phyloP scores from a whole-genome alignment of 2,113 vertebrate genomes.

The Tachycineta bicolor region DNA sequence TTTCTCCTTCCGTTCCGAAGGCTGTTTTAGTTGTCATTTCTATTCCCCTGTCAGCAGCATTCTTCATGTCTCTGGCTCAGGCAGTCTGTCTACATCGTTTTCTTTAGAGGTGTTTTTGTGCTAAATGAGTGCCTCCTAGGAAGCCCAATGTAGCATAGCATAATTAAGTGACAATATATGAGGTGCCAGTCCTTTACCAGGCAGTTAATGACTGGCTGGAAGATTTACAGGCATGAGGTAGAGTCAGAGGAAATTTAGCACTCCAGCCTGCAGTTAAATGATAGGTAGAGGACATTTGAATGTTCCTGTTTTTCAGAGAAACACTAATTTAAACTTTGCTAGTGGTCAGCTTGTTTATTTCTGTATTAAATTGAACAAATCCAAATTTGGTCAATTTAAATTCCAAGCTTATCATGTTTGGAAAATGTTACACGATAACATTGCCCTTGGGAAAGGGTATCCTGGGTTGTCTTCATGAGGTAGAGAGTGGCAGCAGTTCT shows the following conservation, averaged over 20 bases:
- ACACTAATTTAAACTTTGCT: background rate
- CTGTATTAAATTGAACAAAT: background rate
- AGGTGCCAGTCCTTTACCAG: constrained; percentile 68
- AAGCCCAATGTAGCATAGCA: constrained; percentile 71
- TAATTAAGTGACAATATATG: constrained; percentile 76
- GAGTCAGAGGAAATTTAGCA: constrained; percentile 58
- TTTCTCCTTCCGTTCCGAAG: constrained; percentile 60
- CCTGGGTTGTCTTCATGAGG: background rate
- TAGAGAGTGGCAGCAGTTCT: background rate
- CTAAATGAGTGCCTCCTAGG: constrained; percentile 74
- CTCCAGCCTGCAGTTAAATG: constrained; percentile 7
- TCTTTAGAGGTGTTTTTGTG: constrained; percentile 73
- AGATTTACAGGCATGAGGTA: constrained; percentile 69
- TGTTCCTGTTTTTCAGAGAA: background rate
- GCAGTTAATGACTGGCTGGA: constrained; percentile 66
- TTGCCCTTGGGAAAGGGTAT: background rate
- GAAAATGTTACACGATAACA: fast-evolving
- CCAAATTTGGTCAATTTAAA: background rate
- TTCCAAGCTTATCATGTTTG: background rate
- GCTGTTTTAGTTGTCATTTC: constrained; percentile 67
- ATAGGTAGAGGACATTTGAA: background rate
- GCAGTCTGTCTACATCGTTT: constrained; percentile 64
- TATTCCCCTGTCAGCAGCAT: constrained; percentile 61
- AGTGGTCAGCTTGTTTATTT: background rate
- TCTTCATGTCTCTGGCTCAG: constrained; percentile 60